Conservation (phyloP, 1,140 invertebrate genomes). For the Euura saliciscinereae region DNA sequence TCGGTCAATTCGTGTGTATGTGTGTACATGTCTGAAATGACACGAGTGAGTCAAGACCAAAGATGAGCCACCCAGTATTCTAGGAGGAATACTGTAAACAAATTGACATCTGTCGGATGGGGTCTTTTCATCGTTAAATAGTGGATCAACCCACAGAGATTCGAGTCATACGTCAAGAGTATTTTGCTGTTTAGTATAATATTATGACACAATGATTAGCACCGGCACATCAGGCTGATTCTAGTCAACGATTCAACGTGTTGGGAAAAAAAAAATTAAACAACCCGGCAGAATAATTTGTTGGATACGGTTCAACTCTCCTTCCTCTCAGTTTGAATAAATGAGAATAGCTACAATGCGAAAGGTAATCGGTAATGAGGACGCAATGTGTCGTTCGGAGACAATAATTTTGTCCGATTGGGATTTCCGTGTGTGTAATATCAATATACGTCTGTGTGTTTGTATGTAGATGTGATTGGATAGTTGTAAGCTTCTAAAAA, state of each 20-base stretch:
- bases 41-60: background rate
- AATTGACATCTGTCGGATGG: background rate
- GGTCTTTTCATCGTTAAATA: background rate
- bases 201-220: slow-evolving; percentile 2
- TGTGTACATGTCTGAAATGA: background rate
- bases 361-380: no score
- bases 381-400: background rate
- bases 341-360: background rate
- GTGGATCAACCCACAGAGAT: background rate
- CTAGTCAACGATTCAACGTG: background rate
- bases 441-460: background rate
- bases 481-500: background rate
- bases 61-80: background rate
- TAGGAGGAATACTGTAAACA: background rate
- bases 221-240: slow-evolving; percentile 2
- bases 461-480: background rate
- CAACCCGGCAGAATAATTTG: slow-evolving; percentile 18
- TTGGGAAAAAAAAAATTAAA: background rate
- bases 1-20: background rate
- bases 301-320: slow-evolving; percentile 51
- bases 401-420: background rate
- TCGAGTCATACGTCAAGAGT: background rate
- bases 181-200: slow-evolving; percentile 7
- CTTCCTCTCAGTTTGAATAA: slow-evolving; percentile 58
- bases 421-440: background rate